phyloP scores from a whole-genome alignment of 2,113 vertebrate genomes.

The Bucco capensis region DNA sequence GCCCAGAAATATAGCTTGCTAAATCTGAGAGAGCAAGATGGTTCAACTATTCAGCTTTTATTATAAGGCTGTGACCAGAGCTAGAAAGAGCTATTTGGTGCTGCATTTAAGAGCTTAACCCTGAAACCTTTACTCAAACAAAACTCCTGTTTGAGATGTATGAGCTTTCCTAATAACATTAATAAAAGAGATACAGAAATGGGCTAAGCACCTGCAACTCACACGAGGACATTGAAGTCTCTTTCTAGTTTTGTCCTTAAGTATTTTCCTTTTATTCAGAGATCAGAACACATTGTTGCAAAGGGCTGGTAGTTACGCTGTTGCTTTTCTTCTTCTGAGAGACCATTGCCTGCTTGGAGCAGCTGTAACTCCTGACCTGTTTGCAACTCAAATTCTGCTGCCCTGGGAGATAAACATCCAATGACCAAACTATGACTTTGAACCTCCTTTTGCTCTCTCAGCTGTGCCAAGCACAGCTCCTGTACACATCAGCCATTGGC shows the following conservation, averaged over 20 bases:
- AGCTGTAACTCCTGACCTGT: background rate
- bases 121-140: background rate
- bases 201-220: background rate
- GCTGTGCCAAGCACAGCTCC: background rate
- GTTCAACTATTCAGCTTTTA: background rate
- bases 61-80: background rate
- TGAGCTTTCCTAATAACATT: background rate
- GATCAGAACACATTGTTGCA: background rate
- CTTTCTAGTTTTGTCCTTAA: background rate
- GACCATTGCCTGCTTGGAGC: background rate
- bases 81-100: background rate
- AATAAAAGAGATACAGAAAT: background rate
- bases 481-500: background rate
- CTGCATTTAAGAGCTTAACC: background rate
- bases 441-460: background rate
- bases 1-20: background rate
- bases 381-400: background rate
- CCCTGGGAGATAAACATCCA: background rate
- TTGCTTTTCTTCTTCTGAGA: background rate
- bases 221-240: background rate
- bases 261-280: background rate
- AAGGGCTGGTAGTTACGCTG: background rate
- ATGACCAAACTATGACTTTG: background rate
- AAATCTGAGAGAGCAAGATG: background rate
- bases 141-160: background rate